phyloP scores from a whole-genome alignment of 2,797 vertebrate genomes.

The Dromococcyx pavoninus region DNA sequence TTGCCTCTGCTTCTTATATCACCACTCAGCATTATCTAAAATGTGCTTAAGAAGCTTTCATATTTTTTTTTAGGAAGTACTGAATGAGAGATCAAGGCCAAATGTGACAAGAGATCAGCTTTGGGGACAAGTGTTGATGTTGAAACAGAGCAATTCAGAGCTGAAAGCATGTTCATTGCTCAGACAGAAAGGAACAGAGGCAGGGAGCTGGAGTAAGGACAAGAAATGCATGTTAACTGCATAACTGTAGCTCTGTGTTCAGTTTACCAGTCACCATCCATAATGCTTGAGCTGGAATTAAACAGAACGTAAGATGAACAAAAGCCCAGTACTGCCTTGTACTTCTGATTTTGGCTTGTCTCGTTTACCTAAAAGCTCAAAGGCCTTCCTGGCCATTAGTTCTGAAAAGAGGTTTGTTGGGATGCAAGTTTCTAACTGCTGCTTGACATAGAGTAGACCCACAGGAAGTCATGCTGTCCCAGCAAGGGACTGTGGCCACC shows the following conservation, averaged over 20 bases:
- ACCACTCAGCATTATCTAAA: not conserved
- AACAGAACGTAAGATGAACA: not conserved
- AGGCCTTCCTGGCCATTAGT: not conserved
- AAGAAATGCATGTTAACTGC: not conserved
- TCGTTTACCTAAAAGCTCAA: not conserved
- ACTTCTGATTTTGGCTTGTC: not conserved
- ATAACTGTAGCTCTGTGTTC: not conserved
- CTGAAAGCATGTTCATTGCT: not conserved
- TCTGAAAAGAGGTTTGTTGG: not conserved
- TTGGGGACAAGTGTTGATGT: not conserved
- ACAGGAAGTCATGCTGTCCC: not conserved
- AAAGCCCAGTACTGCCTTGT: not conserved
- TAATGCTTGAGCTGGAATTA: not conserved
- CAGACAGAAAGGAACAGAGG: not conserved
- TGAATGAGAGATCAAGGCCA: not conserved
- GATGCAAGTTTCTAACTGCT: not conserved
- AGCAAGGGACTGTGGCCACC: not conserved
- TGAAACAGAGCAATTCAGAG: not conserved
- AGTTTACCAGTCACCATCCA: not conserved
- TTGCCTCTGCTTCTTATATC: conserved; percentile 34
- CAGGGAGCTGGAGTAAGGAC: not conserved
- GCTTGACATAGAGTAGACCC: not conserved
- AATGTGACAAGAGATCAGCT: not conserved
- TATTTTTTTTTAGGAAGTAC: not conserved
- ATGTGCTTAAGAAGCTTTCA: not conserved